Base-by-base conservation (phyloP, 2,888 invertebrate species). In the Cenopis cana region DNA sequence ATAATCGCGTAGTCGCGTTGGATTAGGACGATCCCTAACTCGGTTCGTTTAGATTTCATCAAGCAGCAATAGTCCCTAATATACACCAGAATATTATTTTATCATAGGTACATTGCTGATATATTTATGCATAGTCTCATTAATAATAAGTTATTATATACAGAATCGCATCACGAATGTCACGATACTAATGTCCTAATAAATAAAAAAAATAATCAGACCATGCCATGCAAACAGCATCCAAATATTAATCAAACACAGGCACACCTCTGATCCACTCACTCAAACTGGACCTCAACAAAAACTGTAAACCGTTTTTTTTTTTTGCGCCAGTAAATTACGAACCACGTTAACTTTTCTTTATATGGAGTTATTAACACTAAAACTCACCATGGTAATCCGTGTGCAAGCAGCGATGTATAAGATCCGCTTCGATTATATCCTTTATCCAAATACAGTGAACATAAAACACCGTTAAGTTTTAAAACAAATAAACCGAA, bases 311-410 rank as follows among this genome's bases (percentile, higher is more conserved):
- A 54, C 65, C 65, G 59, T 70, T 70, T 54, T 64, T 54, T 10
- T 24, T 46, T 54, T 70, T 60, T 36, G 59, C 70, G 46, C 49
- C 70, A 70, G 65, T 70, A 66, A 65, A 60, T 68, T 65, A 65
- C 64, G 57, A 59, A 46, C 54, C 59, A 46, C n/a, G n/a, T 29
- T 14, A 20, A 50, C 20, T 62, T 64, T 38, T 60, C 70, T 57
- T 33, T 41, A 57, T 60, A 38, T 10, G 33, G 18, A 17, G 4
- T 62, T 50, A 67, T 67, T 66, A 68, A 64, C 14, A 17, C 54
- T 73, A 61, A 70, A 61, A 78, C 79, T 79, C 69, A 79, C 79
- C 79, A 79, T 79, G 77, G 75, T 76, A 76, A 75, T 77, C 76
- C 76, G 76, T 74, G 73, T 74, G 68, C 70, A 24, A 18, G 72